These are phyloP conservation scores for Neosilurus hyrtlii DNA, from an alignment of 2,797 vertebrate species.

Conservation along the genomic window DNA sequence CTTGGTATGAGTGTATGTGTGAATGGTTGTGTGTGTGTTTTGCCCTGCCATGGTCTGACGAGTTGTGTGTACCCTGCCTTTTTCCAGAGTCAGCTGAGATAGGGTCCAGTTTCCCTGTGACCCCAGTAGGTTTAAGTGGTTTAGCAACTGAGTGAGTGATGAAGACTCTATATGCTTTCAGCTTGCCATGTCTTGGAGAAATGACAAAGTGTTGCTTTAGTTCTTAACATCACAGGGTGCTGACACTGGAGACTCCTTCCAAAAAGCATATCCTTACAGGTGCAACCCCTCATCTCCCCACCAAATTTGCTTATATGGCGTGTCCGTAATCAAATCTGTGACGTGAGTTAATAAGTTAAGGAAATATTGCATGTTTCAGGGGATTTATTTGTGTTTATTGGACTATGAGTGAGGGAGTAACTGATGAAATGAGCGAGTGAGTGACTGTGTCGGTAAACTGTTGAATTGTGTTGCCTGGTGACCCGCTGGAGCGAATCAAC, in stretches of 20 bases:
- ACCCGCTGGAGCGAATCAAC: constrained; percentile 8
- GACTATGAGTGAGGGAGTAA: background rate
- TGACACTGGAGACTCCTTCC: background rate
- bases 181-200: background rate
- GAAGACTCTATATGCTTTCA: background rate
- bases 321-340: background rate
- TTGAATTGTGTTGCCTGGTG: background rate
- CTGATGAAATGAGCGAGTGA: background rate
- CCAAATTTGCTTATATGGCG: background rate
- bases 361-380: background rate
- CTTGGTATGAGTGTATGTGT: too few relatives aligned
- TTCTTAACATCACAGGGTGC: background rate
- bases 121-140: too few relatives aligned
- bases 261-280: background rate
- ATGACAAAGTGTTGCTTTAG: background rate
- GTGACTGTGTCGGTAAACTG: background rate
- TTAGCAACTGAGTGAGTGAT: too few relatives aligned
- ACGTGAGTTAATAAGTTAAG: background rate
- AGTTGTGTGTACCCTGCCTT: too few relatives aligned
- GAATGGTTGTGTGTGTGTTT: too few relatives aligned
- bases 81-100: too few relatives aligned
- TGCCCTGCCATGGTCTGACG: too few relatives aligned
- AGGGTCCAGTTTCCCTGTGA: too few relatives aligned
- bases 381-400: background rate
- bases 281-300: too few relatives aligned